Conservation (phyloP, 2,888 invertebrate species). For the Eupeodes luniger region DNA sequence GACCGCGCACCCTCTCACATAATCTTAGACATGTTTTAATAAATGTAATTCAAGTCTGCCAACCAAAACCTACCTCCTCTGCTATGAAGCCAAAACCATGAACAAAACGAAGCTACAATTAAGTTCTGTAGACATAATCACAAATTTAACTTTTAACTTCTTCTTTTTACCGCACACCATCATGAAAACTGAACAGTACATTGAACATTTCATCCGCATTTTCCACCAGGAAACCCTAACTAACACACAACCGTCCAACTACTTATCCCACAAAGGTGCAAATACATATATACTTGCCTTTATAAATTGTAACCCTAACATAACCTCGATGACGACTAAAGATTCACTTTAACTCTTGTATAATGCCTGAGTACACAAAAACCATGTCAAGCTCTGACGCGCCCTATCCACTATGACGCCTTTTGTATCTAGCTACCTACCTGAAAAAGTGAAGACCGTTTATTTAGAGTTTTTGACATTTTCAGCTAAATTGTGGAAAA, state of each 20-base stretch:
- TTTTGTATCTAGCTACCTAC: not conserved
- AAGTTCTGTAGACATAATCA: constrained; percentile 57
- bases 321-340: constrained; percentile 49
- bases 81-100: constrained; percentile 6
- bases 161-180: not conserved
- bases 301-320: constrained; percentile 38
- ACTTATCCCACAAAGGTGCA: constrained; percentile 25
- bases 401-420: not conserved
- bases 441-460: not conserved
- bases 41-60: constrained; percentile 25
- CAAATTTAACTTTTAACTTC: constrained; percentile 47
- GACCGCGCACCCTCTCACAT: too few relatives aligned
- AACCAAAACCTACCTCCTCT: constrained; percentile 17
- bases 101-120: constrained; percentile 61
- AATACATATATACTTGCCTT: not conserved
- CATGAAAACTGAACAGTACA: not conserved
- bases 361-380: constrained; percentile 48
- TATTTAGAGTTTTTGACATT: constrained; percentile 38
- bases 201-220: not conserved
- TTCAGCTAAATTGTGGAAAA: constrained; percentile 39
- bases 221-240: not conserved
- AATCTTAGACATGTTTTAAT: not conserved
- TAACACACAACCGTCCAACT: not conserved
- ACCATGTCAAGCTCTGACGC: constrained; percentile 46
- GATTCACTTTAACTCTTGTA: constrained; percentile 52